Evolutionary conservation across 2,888 invertebrate genomes (phyloP), one percentile per base, ranked within the genome.

Genomic region (Zelleria hepariella): DNA sequence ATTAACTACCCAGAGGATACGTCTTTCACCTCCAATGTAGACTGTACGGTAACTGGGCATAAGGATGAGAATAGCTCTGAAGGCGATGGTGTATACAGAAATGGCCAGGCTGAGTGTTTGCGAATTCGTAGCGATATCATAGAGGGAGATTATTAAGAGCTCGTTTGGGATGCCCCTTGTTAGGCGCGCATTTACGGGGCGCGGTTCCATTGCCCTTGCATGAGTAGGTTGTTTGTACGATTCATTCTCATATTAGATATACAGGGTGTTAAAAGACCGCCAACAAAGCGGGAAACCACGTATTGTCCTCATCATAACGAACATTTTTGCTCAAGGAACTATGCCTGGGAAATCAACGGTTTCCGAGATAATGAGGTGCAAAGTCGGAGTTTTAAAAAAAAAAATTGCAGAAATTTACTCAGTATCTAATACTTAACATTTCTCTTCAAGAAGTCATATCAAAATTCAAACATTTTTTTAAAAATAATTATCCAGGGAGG

Each of bases 151-250:
- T 86, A 86, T 86, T 86, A 86, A 85, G 83, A 80, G 80, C 75
- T 82, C 80, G 82, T 85, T 85, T 81, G 80, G 82, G 82, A 84
- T 85, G 82, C 82, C 74, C 69, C 74, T 78, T 74, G 78, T 82
- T 79, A 71, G 75, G 73, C 68, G 67, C 71, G 67, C 67, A 66
- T 68, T 62, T 60, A 63, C 59, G 58, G 53, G 55, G 57, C 52
- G 58, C 26, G 62, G 58, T 10, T 62, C 64, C 66, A 62, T 59
- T 61, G 25, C n/a, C 55, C 20, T 32, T 26, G 32, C 23, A 57
- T 5, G 32, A 5, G 32, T 32, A 32, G 32, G 10, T 5, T 32
- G 32, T 32, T 8, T 32, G 32, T 32, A 32, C 6, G 32, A 7
- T 7, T 32, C 10, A 32, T 7, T 32, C 10, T 8, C 5, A 32